Base-by-base conservation (phyloP, 2,888 invertebrate species). In the Sinhomidia bicolor region DNA sequence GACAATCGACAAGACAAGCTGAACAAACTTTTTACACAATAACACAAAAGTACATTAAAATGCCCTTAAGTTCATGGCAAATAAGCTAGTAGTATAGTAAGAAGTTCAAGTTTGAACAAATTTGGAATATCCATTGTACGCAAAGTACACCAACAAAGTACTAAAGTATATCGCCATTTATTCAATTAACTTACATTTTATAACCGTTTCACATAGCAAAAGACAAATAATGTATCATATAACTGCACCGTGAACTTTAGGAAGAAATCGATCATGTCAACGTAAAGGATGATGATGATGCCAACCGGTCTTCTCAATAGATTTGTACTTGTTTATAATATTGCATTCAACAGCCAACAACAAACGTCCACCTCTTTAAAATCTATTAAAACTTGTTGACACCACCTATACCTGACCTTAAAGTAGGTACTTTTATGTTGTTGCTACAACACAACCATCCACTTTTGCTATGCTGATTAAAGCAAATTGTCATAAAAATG, bases 181-280 rank as follows among this genome's bases (percentile, higher is more conserved):
- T 78, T 78, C 76, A 78, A 78, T 54, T 78, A 78, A 54, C 54
- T 17, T 3, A 23, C 10, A 54, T 78, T 78, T 32, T 74, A 54
- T 32, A 12, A 32, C 54, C 23, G 44, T 44, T 71, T 54, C 54
- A 32, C 54, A 54, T 54, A 54, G 29, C n/a, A n/a, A n/a, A n/a
- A n/a, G n/a, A n/a, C n/a, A n/a, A n/a, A n/a, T n/a, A 78, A 74
- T 17, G 17, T 41, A 32, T 3, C 23, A 74, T 54, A 81, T 36
- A 83, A 51, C 47, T 54, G 47, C 65, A 68, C n/a, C 36, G 26
- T 51, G 47, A 83, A 83, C 82, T 68, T 29, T 14, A 84, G 85
- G 85, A 85, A 85, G 65, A 23, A 78, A 85, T 85, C 85, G 74
- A 85, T 85, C 85, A 85, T 44, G 57, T 83, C 68, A 44, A 62